These are phyloP conservation scores for Hypomecis punctinalis DNA, from an alignment of 2,888 invertebrate species.

Conservation along the genomic window DNA sequence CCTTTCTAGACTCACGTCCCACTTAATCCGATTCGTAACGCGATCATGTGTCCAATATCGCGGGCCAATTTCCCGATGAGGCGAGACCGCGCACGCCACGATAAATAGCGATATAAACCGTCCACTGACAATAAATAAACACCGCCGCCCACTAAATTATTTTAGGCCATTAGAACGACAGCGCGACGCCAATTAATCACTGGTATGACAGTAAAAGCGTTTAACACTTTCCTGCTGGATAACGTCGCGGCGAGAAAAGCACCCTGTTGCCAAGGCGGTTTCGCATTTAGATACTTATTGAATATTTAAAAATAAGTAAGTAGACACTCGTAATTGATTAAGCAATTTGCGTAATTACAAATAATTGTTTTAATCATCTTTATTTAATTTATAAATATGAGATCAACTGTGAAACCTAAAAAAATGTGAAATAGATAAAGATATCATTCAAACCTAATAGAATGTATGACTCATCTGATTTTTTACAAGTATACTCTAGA, in stretches of 20 bases:
- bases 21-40: constrained; percentile 11
- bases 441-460: no score
- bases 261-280: constrained; percentile 40
- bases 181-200: constrained; percentile 82
- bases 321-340: no score
- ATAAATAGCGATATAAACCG: constrained; percentile 65
- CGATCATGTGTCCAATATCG: constrained; percentile 20
- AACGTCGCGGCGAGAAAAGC: constrained; percentile 50
- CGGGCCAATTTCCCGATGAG: constrained; percentile 30
- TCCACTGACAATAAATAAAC: constrained; percentile 74
- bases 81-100: constrained; percentile 39
- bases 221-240: constrained; percentile 74
- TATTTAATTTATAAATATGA: no score
- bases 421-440: no score
- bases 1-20: background rate
- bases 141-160: constrained; percentile 79
- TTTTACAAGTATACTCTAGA: no score
- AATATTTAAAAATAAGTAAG: constrained; percentile 9
- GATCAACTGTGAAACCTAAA: no score
- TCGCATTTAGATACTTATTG: constrained; percentile 37
- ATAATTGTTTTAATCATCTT: no score
- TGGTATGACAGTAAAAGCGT: constrained; percentile 78
- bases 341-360: no score
- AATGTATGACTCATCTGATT: no score
- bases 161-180: constrained; percentile 81